Base-by-base conservation (phyloP, 2,797 vertebrate genomes). In the Gallinago nigripennis region DNA sequence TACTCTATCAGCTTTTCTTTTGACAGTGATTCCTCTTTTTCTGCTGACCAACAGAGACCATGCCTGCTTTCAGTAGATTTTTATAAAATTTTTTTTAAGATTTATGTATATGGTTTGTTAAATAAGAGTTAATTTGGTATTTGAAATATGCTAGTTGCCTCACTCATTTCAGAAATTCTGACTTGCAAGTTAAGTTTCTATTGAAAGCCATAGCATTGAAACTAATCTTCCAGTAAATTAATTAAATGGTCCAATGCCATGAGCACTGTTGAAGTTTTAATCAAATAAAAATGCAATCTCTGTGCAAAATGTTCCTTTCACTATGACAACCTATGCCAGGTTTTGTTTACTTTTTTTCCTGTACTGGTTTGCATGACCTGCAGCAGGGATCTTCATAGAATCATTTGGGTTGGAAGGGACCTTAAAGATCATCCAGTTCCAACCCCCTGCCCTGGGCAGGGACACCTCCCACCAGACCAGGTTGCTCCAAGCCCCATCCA, bases 171-270 rank as follows among this genome's bases (percentile, higher is more conserved):
- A 94, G 76, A 90, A 83, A 89, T 85, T 90, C 81, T 85, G 64
- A 65, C 80, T 95, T 88, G 30, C 76, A 87, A 71, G 68, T 92
- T 89, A 88, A 84, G 39, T 58, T 91, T 76, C 80, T 75, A 19
- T 76, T 80, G 64, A 94, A 89, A 83, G 79, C 17, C 39, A 23
- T 46, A 46, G 46, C 46, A 69, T 50, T 82, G 83, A 82, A 95
- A 54, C 84, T 95, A 92, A 88, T 90, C 79, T 93, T 95, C 71
- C 41, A 81, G 86, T 84, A 93, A 94, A 95, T 90, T 90, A 95
- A 94, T 95, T 54, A 92, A 89, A 75, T 90, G 63, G 70, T 88
- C 83, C 84, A 71, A 94, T 90, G 86, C 35, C 72, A 64, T 72
- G 25, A 95, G 69, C 31, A 54, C 58, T 56, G 30, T 71, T 85